Evolutionary conservation across 2,797 vertebrate genomes (phyloP).

Genomic region (Pygocentrus nattereri): DNA sequence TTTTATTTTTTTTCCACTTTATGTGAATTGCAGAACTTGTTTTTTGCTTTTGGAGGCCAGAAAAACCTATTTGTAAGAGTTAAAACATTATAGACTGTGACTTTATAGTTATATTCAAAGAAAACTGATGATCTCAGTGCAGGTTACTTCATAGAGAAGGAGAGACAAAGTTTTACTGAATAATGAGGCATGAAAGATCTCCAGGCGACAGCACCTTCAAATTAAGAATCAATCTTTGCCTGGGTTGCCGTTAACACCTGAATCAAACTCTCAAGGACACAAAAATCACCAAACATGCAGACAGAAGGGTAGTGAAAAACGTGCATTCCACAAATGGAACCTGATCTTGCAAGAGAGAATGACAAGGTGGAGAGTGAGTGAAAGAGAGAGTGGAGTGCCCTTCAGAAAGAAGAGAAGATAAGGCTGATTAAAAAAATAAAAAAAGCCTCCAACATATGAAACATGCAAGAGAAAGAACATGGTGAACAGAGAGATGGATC

Average conservation of each 20-base stretch:
- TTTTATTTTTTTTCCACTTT: too few relatives aligned
- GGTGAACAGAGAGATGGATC: neutral
- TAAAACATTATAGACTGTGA: too few relatives aligned
- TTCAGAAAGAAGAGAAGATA: neutral
- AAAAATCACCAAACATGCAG: constrained; percentile 30
- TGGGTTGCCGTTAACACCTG: neutral
- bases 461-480: neutral
- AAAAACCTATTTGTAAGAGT: too few relatives aligned
- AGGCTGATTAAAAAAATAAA: neutral
- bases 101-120: too few relatives aligned
- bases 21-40: too few relatives aligned
- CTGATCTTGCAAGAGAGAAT: constrained; percentile 30
- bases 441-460: neutral
- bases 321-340: constrained; percentile 52
- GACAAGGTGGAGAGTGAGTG: constrained; percentile 13
- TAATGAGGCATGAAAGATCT: too few relatives aligned
- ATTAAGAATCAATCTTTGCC: too few relatives aligned
- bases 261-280: constrained; percentile 1
- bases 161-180: too few relatives aligned
- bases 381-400: constrained; percentile 4
- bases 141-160: too few relatives aligned
- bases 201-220: neutral
- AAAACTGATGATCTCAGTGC: too few relatives aligned
- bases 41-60: too few relatives aligned
- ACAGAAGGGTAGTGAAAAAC: constrained; percentile 31